Evolutionary conservation across 2,888 invertebrate genomes (phyloP).

Genomic region (Marasmarcha lunaedactyla): DNA sequence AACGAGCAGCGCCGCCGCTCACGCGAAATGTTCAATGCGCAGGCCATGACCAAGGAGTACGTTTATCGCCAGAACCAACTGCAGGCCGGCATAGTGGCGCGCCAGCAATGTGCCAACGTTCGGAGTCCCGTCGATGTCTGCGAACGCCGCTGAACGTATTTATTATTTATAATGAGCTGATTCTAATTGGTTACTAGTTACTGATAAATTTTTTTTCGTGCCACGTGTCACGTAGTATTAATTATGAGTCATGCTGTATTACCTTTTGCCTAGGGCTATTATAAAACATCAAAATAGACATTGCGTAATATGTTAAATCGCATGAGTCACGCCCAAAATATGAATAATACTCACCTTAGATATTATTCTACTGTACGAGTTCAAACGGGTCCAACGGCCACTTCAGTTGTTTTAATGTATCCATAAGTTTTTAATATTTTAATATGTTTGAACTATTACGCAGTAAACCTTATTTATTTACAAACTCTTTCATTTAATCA

Average conservation of each 20-base stretch:
- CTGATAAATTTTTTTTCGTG: constrained; percentile 17
- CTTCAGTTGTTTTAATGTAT: no score
- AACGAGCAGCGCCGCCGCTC: constrained; percentile 42
- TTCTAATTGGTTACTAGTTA: not conserved
- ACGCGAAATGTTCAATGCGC: constrained; percentile 56
- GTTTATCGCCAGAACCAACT: constrained; percentile 59
- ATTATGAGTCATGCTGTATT: constrained; percentile 39
- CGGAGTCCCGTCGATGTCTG: constrained; percentile 9
- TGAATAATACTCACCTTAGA: constrained; percentile 19
- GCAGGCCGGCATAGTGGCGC: constrained; percentile 42
- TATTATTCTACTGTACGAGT: no score
- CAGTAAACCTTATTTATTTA: no score
- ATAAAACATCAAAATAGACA: constrained; percentile 41
- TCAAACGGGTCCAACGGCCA: no score
- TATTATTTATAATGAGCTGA: no score
- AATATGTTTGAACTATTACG: no score
- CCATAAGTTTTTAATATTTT: constrained; percentile 9
- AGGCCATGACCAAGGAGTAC: constrained; percentile 65
- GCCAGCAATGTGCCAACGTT: constrained; percentile 36
- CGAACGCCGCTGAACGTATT: no score
- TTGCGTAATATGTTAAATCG: constrained; percentile 45
- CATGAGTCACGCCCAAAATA: constrained; percentile 53
- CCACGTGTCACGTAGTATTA: constrained; percentile 23
- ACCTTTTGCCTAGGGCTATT: constrained; percentile 33
- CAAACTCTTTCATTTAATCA: no score